Percentiles rank a stretch among this genome's conserved stretches.
phyloP scores from a whole-genome alignment of 2,113 vertebrate genomes.

The Sebastes fasciatus region DNA sequence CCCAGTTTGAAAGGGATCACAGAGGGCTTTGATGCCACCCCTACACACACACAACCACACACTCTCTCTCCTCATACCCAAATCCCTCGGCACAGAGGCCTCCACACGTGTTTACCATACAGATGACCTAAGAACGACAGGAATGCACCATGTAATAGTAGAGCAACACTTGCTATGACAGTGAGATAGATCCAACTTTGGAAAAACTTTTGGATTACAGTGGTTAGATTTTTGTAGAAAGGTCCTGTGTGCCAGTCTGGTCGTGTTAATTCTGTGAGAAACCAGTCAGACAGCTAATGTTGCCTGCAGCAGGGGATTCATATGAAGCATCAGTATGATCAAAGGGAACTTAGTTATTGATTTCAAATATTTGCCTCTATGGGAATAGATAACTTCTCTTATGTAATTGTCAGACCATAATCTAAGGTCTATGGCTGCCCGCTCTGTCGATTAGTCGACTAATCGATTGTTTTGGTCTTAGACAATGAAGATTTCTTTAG shows the following conservation, averaged over 20 bases:
- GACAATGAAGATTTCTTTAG: too few species aligned
- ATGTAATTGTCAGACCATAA: not conserved
- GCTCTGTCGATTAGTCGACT: too few species aligned
- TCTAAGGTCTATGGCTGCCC: not conserved
- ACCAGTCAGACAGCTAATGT: slow-evolving; percentile 15
- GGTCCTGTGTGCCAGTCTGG: not conserved
- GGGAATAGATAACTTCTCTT: slow-evolving; percentile 11
- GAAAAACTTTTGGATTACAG: slow-evolving; percentile 14
- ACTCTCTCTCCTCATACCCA: slow-evolving; percentile 7
- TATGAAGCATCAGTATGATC: slow-evolving; percentile 29
- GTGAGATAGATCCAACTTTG: slow-evolving; percentile 16
- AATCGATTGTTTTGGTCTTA: too few species aligned
- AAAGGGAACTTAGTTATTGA: slow-evolving; percentile 38
- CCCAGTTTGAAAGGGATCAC: slow-evolving; percentile 74
- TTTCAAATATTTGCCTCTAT: slow-evolving; percentile 18
- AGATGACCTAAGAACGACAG: slow-evolving; percentile 76
- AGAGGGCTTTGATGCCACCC: slow-evolving; percentile 74
- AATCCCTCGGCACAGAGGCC: slow-evolving; percentile 40
- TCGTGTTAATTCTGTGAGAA: slow-evolving; percentile 16
- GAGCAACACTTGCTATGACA: slow-evolving; percentile 37
- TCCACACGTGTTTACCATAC: slow-evolving; percentile 78
- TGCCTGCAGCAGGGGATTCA: slow-evolving; percentile 20
- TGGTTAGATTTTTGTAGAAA: not conserved
- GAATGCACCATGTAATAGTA: slow-evolving; percentile 73
- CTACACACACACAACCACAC: slow-evolving; percentile 8